A percentile compares a stretch with the other conserved stretches of the same genome.
These are phyloP conservation scores for Tribolium freemani DNA, from an alignment of 2,888 invertebrate species.

Conservation along the genomic window DNA sequence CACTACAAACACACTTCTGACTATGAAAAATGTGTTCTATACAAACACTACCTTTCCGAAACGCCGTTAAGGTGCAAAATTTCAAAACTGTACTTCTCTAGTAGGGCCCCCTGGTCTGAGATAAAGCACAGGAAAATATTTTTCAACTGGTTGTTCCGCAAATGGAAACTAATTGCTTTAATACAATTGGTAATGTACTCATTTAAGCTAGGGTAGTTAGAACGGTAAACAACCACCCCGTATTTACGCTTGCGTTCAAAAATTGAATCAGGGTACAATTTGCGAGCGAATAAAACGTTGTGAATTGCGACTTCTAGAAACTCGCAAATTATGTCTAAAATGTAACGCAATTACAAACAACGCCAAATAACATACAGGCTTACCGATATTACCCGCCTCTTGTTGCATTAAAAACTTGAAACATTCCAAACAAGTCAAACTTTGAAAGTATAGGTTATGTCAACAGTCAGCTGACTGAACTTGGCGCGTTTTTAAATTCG, in stretches of 20 bases:
- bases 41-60: conserved; percentile 40
- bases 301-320: conserved; percentile 78
- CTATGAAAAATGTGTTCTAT: too few species aligned
- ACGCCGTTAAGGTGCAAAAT: conserved; percentile 51
- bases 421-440: too few species aligned
- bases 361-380: neutral
- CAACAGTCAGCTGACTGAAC: too few species aligned
- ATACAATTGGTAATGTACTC: conserved; percentile 74
- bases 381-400: neutral
- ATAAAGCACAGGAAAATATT: conserved; percentile 70
- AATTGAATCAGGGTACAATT: conserved; percentile 76
- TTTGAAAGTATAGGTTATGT: too few species aligned
- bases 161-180: conserved; percentile 69
- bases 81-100: conserved; percentile 69
- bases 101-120: conserved; percentile 62
- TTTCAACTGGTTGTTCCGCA: conserved; percentile 69
- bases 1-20: neutral
- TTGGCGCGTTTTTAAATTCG: too few species aligned
- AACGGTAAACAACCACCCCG: conserved; percentile 73
- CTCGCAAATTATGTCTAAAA: conserved; percentile 73
- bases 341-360: neutral
- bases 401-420: neutral
- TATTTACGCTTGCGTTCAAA: conserved; percentile 77
- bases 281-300: conserved; percentile 73
- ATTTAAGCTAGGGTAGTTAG: conserved; percentile 76